Evolutionary conservation across 2,113 vertebrate genomes (phyloP).

Genomic region (Tetrao urogallus): DNA sequence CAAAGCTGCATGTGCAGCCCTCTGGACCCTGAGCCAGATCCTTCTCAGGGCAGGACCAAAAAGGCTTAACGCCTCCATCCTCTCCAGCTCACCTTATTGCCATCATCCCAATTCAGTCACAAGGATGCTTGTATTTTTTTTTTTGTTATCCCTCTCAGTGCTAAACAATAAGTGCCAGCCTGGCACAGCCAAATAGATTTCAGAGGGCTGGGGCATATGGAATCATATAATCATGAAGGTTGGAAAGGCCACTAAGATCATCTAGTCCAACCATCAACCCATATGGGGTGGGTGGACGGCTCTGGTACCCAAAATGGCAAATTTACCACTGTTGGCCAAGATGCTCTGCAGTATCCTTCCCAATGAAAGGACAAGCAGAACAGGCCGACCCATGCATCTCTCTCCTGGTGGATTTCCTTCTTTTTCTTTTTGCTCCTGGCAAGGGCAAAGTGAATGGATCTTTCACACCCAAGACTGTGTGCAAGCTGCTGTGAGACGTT

Average conservation of each 20-base stretch:
- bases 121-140: not conserved
- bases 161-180: not conserved
- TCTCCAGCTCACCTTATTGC: not conserved
- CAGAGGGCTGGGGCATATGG: not conserved
- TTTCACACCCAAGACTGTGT: rapidly evolving
- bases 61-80: rapidly evolving
- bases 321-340: not conserved
- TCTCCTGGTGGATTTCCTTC: not conserved
- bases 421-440: not conserved
- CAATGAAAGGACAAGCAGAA: not conserved
- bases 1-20: not conserved
- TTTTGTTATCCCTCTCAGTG: not conserved
- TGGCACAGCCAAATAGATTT: not conserved
- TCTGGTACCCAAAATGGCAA: not conserved
- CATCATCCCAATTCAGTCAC: rapidly evolving
- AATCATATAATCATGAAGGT: too few relatives aligned
- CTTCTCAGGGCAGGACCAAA: not conserved
- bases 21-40: not conserved
- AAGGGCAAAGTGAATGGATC: slow-evolving; percentile 8
- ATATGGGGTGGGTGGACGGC: not conserved
- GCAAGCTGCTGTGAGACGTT: not conserved
- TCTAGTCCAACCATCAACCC: too few relatives aligned
- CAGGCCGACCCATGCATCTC: not conserved
- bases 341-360: not conserved
- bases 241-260: too few relatives aligned